Evolutionary conservation across 2,888 invertebrate species (phyloP), one percentile per base, ranked within the genome.

Genomic region (Agrotis ipsilon): DNA sequence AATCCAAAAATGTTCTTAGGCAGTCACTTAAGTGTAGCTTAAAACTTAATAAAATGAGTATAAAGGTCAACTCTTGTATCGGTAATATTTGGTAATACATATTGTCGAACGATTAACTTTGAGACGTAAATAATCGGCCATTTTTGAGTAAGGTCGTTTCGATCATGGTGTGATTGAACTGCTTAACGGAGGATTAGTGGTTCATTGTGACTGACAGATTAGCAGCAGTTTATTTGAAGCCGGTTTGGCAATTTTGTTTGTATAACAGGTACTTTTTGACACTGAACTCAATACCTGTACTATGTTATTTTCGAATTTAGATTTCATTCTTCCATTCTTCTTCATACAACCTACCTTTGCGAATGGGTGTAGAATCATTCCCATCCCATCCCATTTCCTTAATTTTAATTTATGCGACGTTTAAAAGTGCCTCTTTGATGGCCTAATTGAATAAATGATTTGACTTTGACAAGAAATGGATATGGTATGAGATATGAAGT

Each of bases 51-150:
- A 13, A 54, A 18, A 27, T 4, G 3, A 13, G 27, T 4, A 1
- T n/a, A 55, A 32, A 55, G 55, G n/a, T 55, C 55, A 55, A 0
- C 3, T 3, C 14, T 19, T 45, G 51, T 54, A 54, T 13, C 19
- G 9, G 54, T 69, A 78, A 73, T 58, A n/a, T 57, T 75, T 59
- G 27, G 78, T 74, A 80, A 78, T 65, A n/a, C n/a, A n/a, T n/a
- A 59, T 48, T 48, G 32, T 3, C 55, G 27, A 62, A 58, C 45
- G 39, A 45, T 58, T 52, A 46, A 66, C 27, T 48, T 21, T 49
- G 18, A 21, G 45, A 52, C 13, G 46, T 43, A 18, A 68, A 78
- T 51, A 75, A 82, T 71, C 64, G 18, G 43, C 55, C 18, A 54
- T 54, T 79, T 39, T 59, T 19, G 4, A 13, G 62, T 58, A 57